These are phyloP conservation scores for Bradypus variegatus DNA, from an alignment of 2,797 vertebrate species.

Conservation along the genomic window DNA sequence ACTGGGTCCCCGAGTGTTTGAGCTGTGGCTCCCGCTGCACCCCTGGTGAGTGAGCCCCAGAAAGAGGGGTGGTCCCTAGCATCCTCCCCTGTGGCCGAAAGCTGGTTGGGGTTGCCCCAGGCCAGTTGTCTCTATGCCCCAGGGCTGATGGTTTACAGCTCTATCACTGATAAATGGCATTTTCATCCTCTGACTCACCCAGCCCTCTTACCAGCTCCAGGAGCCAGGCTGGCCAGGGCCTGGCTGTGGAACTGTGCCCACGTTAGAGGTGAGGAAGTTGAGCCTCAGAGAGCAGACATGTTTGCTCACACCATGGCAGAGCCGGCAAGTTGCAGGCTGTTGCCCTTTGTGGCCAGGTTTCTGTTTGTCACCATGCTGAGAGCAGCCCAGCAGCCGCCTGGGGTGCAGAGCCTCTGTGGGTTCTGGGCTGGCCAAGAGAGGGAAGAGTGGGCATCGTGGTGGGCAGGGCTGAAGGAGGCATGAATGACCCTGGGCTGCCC, in stretches of 20 bases:
- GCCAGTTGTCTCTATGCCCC: not conserved
- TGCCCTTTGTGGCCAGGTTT: not conserved
- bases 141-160: too few relatives aligned
- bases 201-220: rapidly evolving
- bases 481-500: not conserved
- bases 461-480: not conserved
- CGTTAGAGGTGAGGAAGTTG: not conserved
- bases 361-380: not conserved
- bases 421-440: not conserved
- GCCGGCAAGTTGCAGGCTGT: not conserved
- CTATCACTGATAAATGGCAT: not conserved
- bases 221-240: not conserved
- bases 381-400: not conserved
- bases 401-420: not conserved
- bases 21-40: constrained; percentile 67
- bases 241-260: rapidly evolving
- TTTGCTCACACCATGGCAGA: rapidly evolving
- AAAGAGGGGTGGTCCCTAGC: not conserved
- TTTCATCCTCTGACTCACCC: not conserved
- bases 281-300: too few relatives aligned
- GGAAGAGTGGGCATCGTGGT: not conserved
- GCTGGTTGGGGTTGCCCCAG: not conserved
- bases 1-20: constrained; percentile 64
- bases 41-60: constrained; percentile 47
- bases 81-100: not conserved